phyloP scores from a whole-genome alignment of 53 echinoderm and acorn worm species.

The Temnopleurus reevesii region DNA sequence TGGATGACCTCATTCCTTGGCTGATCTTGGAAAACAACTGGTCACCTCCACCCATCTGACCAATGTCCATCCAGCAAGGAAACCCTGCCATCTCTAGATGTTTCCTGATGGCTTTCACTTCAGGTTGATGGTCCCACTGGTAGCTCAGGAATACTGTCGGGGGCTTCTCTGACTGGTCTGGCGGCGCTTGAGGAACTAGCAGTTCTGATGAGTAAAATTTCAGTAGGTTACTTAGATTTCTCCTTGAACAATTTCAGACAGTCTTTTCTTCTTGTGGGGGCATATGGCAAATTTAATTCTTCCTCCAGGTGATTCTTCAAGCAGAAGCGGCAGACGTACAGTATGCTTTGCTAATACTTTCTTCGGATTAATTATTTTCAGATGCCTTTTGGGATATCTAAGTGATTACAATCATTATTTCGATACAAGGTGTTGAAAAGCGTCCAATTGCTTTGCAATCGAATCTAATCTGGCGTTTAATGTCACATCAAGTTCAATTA shows the following conservation, averaged over 20 bases:
- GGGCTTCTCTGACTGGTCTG: slow-evolving; percentile 70
- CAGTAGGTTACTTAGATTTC: background rate
- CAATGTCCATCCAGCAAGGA: slow-evolving; percentile 96
- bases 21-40: slow-evolving; percentile 89
- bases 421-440: background rate
- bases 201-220: slow-evolving; percentile 29
- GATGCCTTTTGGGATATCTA: too few relatives aligned
- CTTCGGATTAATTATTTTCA: too few relatives aligned
- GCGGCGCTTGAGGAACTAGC: slow-evolving; percentile 67
- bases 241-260: too few relatives aligned
- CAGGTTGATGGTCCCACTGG: slow-evolving; percentile 94
- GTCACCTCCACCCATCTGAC: slow-evolving; percentile 99
- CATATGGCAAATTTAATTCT: background rate
- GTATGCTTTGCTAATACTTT: too few relatives aligned
- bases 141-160: slow-evolving; percentile 91
- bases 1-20: slow-evolving; percentile 92
- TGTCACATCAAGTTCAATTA: background rate
- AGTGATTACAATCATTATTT: background rate
- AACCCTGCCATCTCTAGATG: slow-evolving; percentile 96
- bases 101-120: slow-evolving; percentile 84
- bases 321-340: background rate
- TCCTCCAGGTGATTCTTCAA: background rate
- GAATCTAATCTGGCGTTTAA: background rate
- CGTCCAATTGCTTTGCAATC: background rate
- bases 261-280: background rate